Evolutionary conservation across 2,113 vertebrate genomes (phyloP), one percentile per base, ranked within the genome.

Genomic region (Nesogale talazaci): DNA sequence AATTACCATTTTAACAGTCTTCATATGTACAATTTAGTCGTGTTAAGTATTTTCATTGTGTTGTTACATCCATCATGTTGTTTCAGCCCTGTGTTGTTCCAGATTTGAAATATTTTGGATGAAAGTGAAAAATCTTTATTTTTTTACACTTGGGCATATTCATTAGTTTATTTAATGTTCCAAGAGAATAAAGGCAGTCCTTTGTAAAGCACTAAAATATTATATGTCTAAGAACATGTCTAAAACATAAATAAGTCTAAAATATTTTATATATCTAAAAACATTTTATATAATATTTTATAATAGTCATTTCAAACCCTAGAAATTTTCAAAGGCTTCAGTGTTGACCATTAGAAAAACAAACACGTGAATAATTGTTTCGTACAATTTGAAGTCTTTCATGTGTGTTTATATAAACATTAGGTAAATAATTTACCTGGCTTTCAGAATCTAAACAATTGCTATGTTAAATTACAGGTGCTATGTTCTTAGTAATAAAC

Each of bases 41-140:
- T 34, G 36, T 72, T 72, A 72, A 34, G n/a, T 72, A 11, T 72
- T 2, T 20, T 72, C 70, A 36, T 72, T 34, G 36, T 72, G 70
- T 70, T n/a, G 67, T 72, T 72, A 31, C 19, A 20, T 3, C 34
- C 34, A 36, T 72, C 8, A 38, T 52, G 46, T 52, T 52, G 46
- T 52, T 52, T 52, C 46, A 52, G 14, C 46, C 46, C 2, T 52
- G 46, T 10, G 46, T 52, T 52, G 46, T 11, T 52, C n/a, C 17
- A 72, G 15, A 80, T 61, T 92, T 92, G 46, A 94, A 89, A 76
- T 87, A 2, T 93, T 94, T 92, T 78, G n/a, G 19, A n/a, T 86
- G 74, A 81, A 52, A 76, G 23, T 92, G 15, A 82, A 81, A 90
- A 85, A 86, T 1, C n/a, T 67, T 59, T 67, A n/a, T 40, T 79